Evolutionary conservation across 2,113 vertebrate genomes (phyloP).

Genomic region (Phycodurus eques): DNA sequence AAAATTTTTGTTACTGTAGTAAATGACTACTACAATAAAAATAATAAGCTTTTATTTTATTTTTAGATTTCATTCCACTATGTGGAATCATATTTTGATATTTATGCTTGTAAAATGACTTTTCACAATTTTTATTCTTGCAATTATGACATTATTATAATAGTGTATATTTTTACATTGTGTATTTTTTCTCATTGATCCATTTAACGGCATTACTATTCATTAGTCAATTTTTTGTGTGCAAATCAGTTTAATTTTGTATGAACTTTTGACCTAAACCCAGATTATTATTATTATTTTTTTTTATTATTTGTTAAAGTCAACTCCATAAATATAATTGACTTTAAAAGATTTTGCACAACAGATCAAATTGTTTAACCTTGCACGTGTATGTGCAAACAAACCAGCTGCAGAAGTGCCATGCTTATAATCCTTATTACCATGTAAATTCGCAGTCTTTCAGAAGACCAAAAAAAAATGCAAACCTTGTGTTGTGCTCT

Average conservation of each 20-base stretch:
- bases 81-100: no score
- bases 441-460: conserved; percentile 44
- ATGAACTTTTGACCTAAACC: not conserved
- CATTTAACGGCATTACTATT: no score
- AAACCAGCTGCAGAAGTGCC: conserved; percentile 42
- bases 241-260: not conserved
- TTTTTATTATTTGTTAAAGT: not conserved
- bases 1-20: no score
- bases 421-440: conserved; percentile 53
- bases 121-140: no score
- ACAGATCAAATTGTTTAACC: conserved; percentile 10
- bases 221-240: not conserved
- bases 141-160: no score
- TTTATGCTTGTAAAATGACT: no score
- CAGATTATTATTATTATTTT: not conserved
- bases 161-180: not conserved
- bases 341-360: not conserved
- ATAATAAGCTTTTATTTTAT: no score
- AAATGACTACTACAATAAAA: no score
- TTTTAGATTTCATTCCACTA: no score
- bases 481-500: conserved; percentile 54
- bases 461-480: conserved; percentile 38
- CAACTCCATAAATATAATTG: not conserved
- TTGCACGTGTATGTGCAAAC: conserved; percentile 12
- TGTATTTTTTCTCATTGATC: no score